Percentiles rank a stretch among this genome's conserved stretches.
These are phyloP conservation scores for Puffinus mauretanicus DNA, from an alignment of 2,113 vertebrate species.

Conservation along the genomic window DNA sequence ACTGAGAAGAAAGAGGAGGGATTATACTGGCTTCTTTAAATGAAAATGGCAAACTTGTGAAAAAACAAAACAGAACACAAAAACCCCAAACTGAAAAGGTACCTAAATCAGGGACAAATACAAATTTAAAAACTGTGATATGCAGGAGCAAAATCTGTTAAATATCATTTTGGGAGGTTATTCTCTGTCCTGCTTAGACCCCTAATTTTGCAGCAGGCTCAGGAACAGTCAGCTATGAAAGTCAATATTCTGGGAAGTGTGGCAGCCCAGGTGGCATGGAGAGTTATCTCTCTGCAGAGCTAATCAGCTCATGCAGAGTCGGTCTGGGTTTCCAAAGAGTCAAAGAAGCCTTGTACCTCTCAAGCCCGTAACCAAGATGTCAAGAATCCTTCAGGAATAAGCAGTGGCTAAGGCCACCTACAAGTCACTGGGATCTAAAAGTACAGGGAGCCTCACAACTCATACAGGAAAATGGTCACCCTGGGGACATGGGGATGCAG, in stretches of 20 bases:
- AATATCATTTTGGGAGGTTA: background rate
- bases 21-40: background rate
- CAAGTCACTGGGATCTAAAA: background rate
- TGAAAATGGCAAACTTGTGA: background rate
- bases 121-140: background rate
- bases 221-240: background rate
- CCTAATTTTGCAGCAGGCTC: background rate
- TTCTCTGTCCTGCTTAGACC: background rate
- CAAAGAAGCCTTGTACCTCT: background rate
- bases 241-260: background rate
- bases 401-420: background rate
- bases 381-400: background rate
- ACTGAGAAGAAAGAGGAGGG: background rate
- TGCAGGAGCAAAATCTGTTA: background rate
- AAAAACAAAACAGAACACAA: background rate
- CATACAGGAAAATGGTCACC: background rate
- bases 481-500: background rate
- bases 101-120: background rate
- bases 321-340: background rate
- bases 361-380: fast-evolving
- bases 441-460: background rate
- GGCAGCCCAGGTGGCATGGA: background rate
- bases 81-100: fast-evolving
- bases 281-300: background rate
- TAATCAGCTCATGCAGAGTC: background rate